These are phyloP conservation scores for Sericinus montela DNA, from an alignment of 2,888 invertebrate species.

Conservation along the genomic window DNA sequence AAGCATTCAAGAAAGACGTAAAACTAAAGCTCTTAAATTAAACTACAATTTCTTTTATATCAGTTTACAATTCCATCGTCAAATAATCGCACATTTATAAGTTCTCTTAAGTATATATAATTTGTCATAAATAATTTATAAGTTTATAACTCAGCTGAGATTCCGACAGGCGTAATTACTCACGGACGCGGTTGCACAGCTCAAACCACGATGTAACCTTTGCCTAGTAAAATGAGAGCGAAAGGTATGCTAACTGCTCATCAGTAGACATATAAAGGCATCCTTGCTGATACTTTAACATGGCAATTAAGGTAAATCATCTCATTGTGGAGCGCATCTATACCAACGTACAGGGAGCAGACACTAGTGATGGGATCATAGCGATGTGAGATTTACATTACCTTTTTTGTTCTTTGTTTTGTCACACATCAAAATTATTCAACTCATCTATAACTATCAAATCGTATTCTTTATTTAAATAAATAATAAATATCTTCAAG, in stretches of 20 bases:
- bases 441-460: no score
- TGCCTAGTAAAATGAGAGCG: constrained; percentile 30
- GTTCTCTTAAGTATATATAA: no score
- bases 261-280: constrained; percentile 22
- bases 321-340: constrained; percentile 16
- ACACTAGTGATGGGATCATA: constrained; percentile 13
- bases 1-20: no score
- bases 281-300: not conserved
- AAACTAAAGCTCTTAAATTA: no score
- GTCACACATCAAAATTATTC: no score
- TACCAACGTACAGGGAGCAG: not conserved
- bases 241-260: constrained; percentile 24
- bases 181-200: constrained; percentile 5
- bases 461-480: no score
- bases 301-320: constrained; percentile 17
- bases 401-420: no score
- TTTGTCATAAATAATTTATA: not conserved
- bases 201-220: constrained; percentile 24
- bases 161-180: constrained; percentile 12
- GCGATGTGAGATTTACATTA: not conserved
- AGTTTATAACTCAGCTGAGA: not conserved
- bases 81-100: no score
- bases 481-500: no score
- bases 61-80: no score
- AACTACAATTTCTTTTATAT: no score